These are phyloP conservation scores for Phrynocephalus guinanensis DNA, from an alignment of 2,797 vertebrate species.

Conservation along the genomic window DNA sequence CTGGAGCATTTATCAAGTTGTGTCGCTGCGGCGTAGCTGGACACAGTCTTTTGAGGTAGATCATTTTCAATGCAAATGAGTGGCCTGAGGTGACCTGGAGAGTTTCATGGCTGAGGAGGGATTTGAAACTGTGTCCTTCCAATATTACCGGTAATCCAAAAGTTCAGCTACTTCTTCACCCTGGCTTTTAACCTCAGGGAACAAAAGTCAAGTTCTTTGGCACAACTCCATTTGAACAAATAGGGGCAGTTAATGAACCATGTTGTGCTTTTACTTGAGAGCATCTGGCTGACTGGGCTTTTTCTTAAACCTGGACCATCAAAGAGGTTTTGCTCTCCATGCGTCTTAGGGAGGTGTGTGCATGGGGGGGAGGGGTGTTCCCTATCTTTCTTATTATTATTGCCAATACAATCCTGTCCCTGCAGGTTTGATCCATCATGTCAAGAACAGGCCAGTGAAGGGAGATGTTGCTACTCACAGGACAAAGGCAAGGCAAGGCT, in stretches of 20 bases:
- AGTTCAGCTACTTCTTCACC: too few relatives aligned
- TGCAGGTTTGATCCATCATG: background rate
- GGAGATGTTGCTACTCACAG: background rate
- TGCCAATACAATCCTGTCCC: background rate
- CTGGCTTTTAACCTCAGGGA: background rate
- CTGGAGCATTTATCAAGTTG: too few relatives aligned
- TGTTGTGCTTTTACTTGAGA: background rate
- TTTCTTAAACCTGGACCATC: background rate
- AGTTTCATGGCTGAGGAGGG: too few relatives aligned
- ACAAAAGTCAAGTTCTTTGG: background rate
- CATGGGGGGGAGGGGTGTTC: background rate
- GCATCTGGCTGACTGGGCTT: background rate
- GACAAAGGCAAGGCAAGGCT: conserved; percentile 5
- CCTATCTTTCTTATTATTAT: background rate
- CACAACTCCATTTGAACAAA: background rate
- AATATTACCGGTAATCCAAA: background rate
- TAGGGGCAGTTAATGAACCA: background rate
- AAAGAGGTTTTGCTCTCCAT: background rate
- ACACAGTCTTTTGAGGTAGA: background rate
- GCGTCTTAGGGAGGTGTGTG: background rate
- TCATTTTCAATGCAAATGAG: too few relatives aligned
- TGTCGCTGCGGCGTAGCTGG: too few relatives aligned
- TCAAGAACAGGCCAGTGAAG: background rate
- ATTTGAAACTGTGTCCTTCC: background rate
- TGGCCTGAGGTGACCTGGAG: background rate